Conservation (phyloP, 2,113 vertebrate genomes). For the Heliornis fulica region DNA sequence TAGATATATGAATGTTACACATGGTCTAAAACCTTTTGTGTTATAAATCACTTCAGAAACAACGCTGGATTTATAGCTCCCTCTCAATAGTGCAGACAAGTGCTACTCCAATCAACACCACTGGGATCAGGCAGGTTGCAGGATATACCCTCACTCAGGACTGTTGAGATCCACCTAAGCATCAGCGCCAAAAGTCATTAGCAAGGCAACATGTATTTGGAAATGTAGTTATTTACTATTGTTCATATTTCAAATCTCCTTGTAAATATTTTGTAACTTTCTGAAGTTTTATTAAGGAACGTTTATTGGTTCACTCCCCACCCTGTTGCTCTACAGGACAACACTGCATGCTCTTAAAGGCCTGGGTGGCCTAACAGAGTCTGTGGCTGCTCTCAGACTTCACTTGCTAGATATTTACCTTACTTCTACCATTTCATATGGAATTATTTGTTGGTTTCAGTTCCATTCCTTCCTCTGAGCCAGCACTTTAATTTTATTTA, state of each 20-base stretch:
- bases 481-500: not conserved
- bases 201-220: not conserved
- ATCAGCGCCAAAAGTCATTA: not conserved
- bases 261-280: conserved; percentile 13
- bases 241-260: not conserved
- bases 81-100: not conserved
- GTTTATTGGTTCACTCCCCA: not conserved
- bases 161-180: not conserved
- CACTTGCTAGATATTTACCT: conserved; percentile 18
- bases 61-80: not conserved
- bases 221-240: not conserved
- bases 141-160: not conserved
- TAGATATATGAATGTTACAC: not conserved
- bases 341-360: not conserved
- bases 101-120: not conserved
- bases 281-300: conserved; percentile 24
- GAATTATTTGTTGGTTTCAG: conserved; percentile 36
- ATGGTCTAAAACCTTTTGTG: not conserved
- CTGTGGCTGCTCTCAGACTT: not conserved
- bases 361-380: conserved; percentile 19
- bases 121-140: not conserved
- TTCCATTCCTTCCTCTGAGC: not conserved
- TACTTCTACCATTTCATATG: conserved; percentile 20
- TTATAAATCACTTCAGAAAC: not conserved
- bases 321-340: not conserved